Evolutionary conservation across 2,113 vertebrate genomes (phyloP).

Genomic region (Mugil cephalus): DNA sequence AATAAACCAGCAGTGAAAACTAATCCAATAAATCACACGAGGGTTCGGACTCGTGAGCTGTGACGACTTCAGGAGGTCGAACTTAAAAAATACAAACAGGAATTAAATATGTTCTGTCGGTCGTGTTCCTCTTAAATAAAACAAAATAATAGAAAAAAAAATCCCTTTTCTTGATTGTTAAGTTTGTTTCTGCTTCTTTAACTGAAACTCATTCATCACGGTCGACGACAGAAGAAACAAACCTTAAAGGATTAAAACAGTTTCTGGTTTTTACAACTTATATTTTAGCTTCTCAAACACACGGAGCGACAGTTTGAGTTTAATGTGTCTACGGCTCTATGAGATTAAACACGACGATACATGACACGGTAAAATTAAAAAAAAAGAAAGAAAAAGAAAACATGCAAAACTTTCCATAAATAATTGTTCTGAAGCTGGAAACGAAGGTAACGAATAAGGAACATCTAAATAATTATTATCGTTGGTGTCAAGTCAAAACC

Average conservation of each 20-base stretch:
- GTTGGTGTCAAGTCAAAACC: not conserved
- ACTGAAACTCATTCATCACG: constrained; percentile 5
- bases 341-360: constrained; percentile 10
- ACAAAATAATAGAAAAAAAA: not conserved
- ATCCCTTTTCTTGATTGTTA: not conserved
- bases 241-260: not conserved
- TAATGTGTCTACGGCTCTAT: constrained; percentile 19
- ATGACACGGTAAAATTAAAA: constrained; percentile 15
- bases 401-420: constrained; percentile 55
- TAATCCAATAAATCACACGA: no score
- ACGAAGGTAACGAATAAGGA: no score
- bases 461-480: not conserved
- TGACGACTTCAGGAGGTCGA: no score
- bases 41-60: no score
- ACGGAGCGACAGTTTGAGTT: constrained; percentile 11
- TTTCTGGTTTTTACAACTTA: not conserved
- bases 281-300: constrained; percentile 11
- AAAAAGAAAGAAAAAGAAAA: constrained; percentile 26
- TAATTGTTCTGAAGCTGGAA: not conserved
- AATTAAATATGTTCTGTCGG: no score
- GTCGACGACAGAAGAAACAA: not conserved
- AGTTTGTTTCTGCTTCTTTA: constrained; percentile 8
- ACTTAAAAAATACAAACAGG: not conserved
- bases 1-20: not conserved
- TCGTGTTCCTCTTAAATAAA: no score